These are phyloP conservation scores for Tetranychus truncatus DNA, from an alignment of 2,888 invertebrate species.

Conservation along the genomic window DNA sequence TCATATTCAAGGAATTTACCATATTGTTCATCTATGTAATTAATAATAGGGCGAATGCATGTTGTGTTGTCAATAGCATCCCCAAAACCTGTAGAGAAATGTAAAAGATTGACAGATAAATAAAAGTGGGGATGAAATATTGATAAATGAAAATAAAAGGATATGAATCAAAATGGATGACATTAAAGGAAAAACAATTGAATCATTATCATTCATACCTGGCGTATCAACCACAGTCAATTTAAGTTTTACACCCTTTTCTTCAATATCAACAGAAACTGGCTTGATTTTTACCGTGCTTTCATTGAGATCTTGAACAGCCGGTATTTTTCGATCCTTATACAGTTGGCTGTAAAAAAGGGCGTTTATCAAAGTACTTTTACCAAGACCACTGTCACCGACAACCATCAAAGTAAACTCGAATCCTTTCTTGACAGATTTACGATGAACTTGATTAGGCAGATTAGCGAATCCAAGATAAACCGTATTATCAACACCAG, in stretches of 20 bases:
- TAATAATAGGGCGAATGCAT: constrained; percentile 48
- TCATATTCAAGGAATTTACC: constrained; percentile 47
- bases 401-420: constrained; percentile 95
- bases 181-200: constrained; percentile 48
- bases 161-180: constrained; percentile 58
- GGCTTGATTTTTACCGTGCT: constrained; percentile 74
- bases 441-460: constrained; percentile 88
- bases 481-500: not conserved
- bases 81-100: constrained; percentile 49
- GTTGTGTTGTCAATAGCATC: constrained; percentile 86
- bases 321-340: constrained; percentile 32
- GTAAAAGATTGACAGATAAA: not conserved
- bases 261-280: constrained; percentile 89
- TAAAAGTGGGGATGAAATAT: not conserved
- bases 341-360: constrained; percentile 84
- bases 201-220: constrained; percentile 81
- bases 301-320: constrained; percentile 22
- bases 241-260: constrained; percentile 75
- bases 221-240: constrained; percentile 79
- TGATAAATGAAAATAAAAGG: not conserved
- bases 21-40: constrained; percentile 93
- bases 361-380: constrained; percentile 86
- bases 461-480: constrained; percentile 64
- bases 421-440: constrained; percentile 92
- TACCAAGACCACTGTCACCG: constrained; percentile 41